phyloP scores from a whole-genome alignment of 1,140 invertebrate genomes.

The Paralvinella palmiformis region DNA sequence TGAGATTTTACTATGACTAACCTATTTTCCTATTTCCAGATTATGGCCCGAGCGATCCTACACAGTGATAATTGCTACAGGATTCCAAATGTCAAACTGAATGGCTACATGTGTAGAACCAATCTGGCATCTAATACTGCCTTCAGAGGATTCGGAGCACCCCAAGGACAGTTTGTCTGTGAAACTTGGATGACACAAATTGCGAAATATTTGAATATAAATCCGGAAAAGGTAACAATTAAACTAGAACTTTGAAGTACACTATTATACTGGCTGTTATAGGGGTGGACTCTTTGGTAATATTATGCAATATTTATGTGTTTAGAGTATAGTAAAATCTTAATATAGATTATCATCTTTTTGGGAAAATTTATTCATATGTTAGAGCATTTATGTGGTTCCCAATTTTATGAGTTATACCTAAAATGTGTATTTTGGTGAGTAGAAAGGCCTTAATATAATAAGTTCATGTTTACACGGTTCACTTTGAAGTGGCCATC shows the following conservation, averaged over 20 bases:
- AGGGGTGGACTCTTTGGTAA: too few relatives aligned
- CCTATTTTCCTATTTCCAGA: constrained; percentile 55
- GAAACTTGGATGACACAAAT: constrained; percentile 43
- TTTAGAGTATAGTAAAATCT: too few relatives aligned
- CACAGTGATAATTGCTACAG: constrained; percentile 56
- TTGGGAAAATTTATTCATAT: too few relatives aligned
- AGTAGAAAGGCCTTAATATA: too few relatives aligned
- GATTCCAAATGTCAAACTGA: constrained; percentile 37
- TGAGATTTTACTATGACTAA: too few relatives aligned
- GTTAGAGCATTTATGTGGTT: too few relatives aligned
- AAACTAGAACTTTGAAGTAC: not conserved
- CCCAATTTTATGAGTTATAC: too few relatives aligned
- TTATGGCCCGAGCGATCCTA: constrained; percentile 70
- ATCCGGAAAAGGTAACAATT: constrained; percentile 26
- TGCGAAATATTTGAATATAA: constrained; percentile 28
- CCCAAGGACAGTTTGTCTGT: constrained; percentile 42
- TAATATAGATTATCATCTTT: too few relatives aligned
- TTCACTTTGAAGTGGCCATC: too few relatives aligned
- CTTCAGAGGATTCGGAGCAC: constrained; percentile 49
- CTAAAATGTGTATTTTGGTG: too few relatives aligned
- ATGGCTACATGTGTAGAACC: constrained; percentile 43
- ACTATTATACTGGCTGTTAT: constrained; percentile 13
- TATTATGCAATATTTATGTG: too few relatives aligned
- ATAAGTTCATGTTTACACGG: too few relatives aligned
- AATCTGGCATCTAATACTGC: constrained; percentile 51